phyloP scores from a whole-genome alignment of 2,797 vertebrate species.

The Scolopax bukidnonensis region DNA sequence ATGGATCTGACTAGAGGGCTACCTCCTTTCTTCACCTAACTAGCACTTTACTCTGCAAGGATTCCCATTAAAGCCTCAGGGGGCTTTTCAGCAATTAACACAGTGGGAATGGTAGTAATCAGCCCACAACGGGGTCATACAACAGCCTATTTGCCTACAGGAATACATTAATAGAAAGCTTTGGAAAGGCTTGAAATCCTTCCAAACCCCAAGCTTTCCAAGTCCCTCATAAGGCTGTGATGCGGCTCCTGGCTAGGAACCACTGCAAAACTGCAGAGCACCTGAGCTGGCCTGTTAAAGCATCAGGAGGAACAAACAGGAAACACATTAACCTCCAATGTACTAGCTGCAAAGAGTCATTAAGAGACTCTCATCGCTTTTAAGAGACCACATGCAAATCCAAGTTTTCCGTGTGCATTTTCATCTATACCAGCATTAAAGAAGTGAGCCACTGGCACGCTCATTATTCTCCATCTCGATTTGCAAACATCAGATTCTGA shows the following conservation, averaged over 20 bases:
- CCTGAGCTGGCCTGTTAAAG: background rate
- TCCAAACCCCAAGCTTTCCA: background rate
- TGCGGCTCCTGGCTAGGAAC: background rate
- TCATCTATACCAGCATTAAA: background rate
- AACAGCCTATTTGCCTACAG: constrained; percentile 5
- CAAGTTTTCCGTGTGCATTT: background rate
- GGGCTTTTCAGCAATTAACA: constrained; percentile 37
- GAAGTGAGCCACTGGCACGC: background rate
- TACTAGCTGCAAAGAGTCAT: background rate
- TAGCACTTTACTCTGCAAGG: background rate
- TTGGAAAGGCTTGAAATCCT: constrained; percentile 13
- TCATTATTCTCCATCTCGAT: background rate
- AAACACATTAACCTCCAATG: background rate
- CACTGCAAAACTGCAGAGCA: background rate
- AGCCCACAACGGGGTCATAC: background rate
- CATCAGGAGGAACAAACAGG: background rate
- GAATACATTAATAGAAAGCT: background rate
- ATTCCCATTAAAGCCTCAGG: constrained; percentile 7
- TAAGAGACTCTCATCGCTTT: background rate
- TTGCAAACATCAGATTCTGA: background rate
- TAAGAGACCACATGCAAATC: background rate
- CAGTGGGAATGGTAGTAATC: background rate
- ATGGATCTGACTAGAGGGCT: background rate
- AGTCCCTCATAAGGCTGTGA: background rate
- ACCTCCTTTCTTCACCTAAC: background rate